phyloP scores from a whole-genome alignment of 2,797 vertebrate genomes.

The Masticophis lateralis region DNA sequence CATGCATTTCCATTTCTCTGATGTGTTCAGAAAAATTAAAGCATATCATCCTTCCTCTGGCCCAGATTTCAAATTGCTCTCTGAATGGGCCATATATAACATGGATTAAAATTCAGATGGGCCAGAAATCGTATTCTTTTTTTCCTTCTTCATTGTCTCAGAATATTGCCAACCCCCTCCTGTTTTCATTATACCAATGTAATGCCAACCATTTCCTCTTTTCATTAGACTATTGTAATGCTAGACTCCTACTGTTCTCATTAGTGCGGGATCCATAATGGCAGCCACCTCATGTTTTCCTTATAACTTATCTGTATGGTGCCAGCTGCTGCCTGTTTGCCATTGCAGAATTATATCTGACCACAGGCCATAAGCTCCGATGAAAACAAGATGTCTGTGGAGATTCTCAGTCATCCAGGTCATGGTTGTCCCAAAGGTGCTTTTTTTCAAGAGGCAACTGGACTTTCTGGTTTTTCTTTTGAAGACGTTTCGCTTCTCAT shows the following conservation, averaged over 20 bases:
- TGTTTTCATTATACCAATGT: conserved; percentile 79
- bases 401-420: no score
- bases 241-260: conserved; percentile 80
- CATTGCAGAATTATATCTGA: conserved; percentile 71
- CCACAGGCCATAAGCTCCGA: conserved; percentile 47
- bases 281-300: conserved; percentile 81
- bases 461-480: no score
- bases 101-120: conserved; percentile 57
- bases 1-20: background rate
- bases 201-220: conserved; percentile 81
- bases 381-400: conserved; percentile 15
- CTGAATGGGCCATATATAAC: conserved; percentile 53
- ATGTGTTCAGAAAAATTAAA: conserved; percentile 1
- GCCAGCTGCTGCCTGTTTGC: conserved; percentile 77
- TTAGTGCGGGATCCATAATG: conserved; percentile 81
- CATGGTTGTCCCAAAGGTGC: no score
- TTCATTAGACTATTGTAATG: conserved; percentile 81
- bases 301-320: conserved; percentile 78
- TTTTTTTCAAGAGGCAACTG: no score
- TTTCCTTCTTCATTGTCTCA: conserved; percentile 68
- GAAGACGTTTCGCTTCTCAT: no score
- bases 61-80: background rate
- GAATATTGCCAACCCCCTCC: conserved; percentile 73
- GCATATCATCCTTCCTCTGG: background rate
- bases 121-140: conserved; percentile 72